Evolutionary conservation across 2,113 vertebrate species (phyloP).

Genomic region (Ptychochromis oligacanthus): DNA sequence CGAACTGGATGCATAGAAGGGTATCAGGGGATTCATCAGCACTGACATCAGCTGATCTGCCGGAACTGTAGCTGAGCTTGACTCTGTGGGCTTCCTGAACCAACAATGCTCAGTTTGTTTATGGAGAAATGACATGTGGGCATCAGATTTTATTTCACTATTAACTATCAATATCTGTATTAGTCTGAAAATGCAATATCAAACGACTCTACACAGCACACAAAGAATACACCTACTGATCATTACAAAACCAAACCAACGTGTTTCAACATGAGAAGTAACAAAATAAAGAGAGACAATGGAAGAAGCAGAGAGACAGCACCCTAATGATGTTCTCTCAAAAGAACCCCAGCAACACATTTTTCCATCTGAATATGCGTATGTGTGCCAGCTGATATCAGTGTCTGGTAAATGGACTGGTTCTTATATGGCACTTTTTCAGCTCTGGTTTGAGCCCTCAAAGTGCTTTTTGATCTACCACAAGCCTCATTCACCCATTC

Average conservation of each 20-base stretch:
- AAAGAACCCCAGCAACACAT: neutral
- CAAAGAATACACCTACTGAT: neutral
- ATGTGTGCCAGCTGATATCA: neutral
- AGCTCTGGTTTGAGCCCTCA: too few species aligned
- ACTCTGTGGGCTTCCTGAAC: neutral
- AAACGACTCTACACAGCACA: neutral
- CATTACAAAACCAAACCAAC: constrained; percentile 12
- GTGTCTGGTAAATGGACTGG: too few species aligned
- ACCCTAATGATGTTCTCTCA: neutral
- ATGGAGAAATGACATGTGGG: neutral
- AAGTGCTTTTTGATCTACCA: too few species aligned
- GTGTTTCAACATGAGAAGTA: neutral
- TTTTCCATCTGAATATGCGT: neutral
- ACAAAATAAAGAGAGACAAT: neutral
- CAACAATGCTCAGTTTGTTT: neutral
- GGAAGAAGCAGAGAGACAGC: neutral
- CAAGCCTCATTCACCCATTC: too few species aligned
- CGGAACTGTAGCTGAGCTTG: neutral
- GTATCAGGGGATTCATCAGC: neutral
- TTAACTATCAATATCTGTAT: neutral
- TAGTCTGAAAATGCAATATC: neutral
- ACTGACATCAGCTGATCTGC: neutral
- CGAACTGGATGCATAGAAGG: neutral
- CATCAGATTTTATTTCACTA: neutral
- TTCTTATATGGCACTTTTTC: too few species aligned